Evolutionary conservation across 2,888 invertebrate genomes (phyloP), one percentile per base, ranked within the genome.

Genomic region (Carpatolechia fugitivella): DNA sequence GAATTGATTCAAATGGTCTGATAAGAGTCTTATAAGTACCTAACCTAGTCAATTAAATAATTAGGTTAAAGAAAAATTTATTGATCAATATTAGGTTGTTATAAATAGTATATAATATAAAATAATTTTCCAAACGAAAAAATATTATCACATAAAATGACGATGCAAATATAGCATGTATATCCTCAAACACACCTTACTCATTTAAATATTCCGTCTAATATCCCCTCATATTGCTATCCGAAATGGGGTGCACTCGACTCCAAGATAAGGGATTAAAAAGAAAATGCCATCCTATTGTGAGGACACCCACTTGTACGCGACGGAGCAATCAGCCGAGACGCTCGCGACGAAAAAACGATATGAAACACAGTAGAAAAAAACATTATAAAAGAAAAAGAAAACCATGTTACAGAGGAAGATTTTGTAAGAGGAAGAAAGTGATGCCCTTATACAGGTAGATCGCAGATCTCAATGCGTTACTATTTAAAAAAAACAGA

Each of bases 231-330:
- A 56, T 55, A 64, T 64, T 65, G 57, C 57, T 65, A 56, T 47
- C 64, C 54, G 57, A 59, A 66, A 63, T 61, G 62, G 65, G 68
- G 62, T 68, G 55, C 63, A 63, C 65, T 65, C 59, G 56, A 63
- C 66, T 67, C 69, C 68, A 65, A 74, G 79, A 79, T 80, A 80
- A 75, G 78, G 73, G 79, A 80, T 80, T 80, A 82, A 82, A 82
- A 82, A 82, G 82, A 80, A 79, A 81, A 82, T 73, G 71, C 69
- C 73, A 76, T 75, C 72, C 72, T 66, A 78, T 80, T 77, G 75
- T 78, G 67, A 64, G 66, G 65, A 65, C 64, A 62, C 66, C 70
- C 74, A 73, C 76, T 72, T 65, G 66, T 62, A 58, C 62, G 69
- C 66, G 68, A 54, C 64, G 61, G 66, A 74, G 78, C 77, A 76